Conservation (phyloP, 2,797 vertebrate species). For the Hyperoplus immaculatus region DNA sequence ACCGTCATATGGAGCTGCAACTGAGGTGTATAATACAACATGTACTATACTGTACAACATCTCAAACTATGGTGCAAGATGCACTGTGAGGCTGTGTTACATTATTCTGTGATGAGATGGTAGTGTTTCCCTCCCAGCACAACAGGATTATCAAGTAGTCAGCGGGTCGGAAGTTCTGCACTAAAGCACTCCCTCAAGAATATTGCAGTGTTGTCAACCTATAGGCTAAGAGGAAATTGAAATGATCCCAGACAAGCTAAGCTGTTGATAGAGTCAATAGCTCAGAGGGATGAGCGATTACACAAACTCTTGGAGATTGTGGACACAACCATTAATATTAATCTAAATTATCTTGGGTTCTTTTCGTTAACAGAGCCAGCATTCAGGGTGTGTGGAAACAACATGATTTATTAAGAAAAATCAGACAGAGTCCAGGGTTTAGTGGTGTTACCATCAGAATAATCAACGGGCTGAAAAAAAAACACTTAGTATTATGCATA, state of each 20-base stretch:
- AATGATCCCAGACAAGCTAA: conserved; percentile 51
- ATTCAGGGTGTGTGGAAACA: conserved; percentile 19
- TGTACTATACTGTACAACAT: not conserved
- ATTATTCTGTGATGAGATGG: conserved; percentile 25
- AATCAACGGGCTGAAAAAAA: not conserved
- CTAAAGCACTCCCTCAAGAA: conserved; percentile 33
- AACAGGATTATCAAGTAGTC: conserved; percentile 57
- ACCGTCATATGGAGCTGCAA: not conserved
- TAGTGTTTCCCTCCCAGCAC: conserved; percentile 29
- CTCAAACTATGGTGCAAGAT: not conserved
- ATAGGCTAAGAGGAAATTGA: conserved; percentile 46
- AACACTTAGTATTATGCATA: not conserved
- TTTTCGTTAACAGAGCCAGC: not conserved
- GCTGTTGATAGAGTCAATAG: conserved; percentile 51
- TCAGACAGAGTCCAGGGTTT: not conserved
- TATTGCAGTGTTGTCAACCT: conserved; percentile 56
- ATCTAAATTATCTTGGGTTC: conserved; percentile 27
- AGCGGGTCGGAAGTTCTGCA: conserved; percentile 46
- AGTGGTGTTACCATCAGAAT: not conserved
- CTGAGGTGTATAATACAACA: not conserved
- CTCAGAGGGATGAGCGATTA: conserved; percentile 51
- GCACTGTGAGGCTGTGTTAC: not conserved
- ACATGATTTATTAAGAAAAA: not conserved
- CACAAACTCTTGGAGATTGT: conserved; percentile 27
- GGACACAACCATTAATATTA: conserved; percentile 41